Base-by-base conservation (phyloP, 2,888 invertebrate genomes). In the Papilio demoleus region DNA sequence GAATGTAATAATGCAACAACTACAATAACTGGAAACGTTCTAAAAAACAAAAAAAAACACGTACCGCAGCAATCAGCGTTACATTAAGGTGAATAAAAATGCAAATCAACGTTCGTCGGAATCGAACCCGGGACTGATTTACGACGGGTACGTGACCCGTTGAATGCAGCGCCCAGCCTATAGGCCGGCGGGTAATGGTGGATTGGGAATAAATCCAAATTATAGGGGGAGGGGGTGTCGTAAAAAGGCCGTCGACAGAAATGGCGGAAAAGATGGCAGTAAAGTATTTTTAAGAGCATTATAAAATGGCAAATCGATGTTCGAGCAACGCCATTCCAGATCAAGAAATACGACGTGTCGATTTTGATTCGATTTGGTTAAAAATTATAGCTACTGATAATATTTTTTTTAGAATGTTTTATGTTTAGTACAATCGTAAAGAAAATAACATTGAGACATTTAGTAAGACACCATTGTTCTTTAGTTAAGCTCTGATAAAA, bases 41-140 rank as follows among this genome's bases (percentile, higher is more conserved):
- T 40, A 17, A 31, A 27, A 31, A n/a, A 5, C 31, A 65, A 65
- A 22, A 42, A 56, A 31, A 42, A 27, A 6, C 17, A 53, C 27
- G 38, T 31, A 40, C 22, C 59, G 60, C 36, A 31, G 68, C 36
- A 68, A 63, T 68, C 68, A 58, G 56, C 60, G 64, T n/a, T 58
- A 60, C 59, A 65, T 68, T 68, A 68, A 19, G 56, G 56, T 47
- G 24, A 59, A 64, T 69, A 67, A 72, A 72, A 71, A 71, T 72
- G 68, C 72, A 72, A 72, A 71, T 71, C 56, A 45, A 69, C 65
- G 65, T 59, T 60, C 64, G 56, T 62, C 74, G 61, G 74, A 75
- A 76, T 74, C 73, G 73, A 68, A 73, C 73, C 70, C 74, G 65
- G 68, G 47, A 22, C 53, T 70, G 72, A 73, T 72, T 73, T 73